Conservation (phyloP, 2,113 vertebrate genomes). For the Ailuropoda melanoleuca region DNA sequence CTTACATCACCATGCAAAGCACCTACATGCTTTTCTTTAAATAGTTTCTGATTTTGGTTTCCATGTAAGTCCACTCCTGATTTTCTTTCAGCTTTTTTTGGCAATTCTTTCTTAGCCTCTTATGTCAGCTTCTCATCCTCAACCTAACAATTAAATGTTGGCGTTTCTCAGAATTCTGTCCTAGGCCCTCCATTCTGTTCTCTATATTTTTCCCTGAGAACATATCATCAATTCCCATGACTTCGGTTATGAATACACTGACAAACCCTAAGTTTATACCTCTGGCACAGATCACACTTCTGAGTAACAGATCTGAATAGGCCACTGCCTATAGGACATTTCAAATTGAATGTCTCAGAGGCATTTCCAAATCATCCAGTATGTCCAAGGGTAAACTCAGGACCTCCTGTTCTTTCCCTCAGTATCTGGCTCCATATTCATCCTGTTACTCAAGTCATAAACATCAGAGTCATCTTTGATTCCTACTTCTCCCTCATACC, state of each 20-base stretch:
- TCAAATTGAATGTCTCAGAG: background rate
- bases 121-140: background rate
- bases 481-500: background rate
- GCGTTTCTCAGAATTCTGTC: background rate
- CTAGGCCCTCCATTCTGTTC: background rate
- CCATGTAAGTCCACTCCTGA: background rate
- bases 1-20: constrained; percentile 7
- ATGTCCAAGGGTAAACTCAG: background rate
- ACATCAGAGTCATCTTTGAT: background rate
- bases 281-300: background rate
- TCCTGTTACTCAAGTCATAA: background rate
- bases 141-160: constrained; percentile 1
- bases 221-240: background rate
- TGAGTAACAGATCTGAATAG: constrained; percentile 3
- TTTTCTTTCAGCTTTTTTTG: constrained; percentile 1
- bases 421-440: background rate
- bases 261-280: constrained; percentile 18
- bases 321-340: background rate
- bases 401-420: background rate
- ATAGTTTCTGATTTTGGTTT: constrained; percentile 42
- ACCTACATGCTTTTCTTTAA: background rate
- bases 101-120: background rate
- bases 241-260: background rate
- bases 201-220: background rate
- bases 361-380: background rate